phyloP scores from a whole-genome alignment of 2,888 invertebrate genomes.

The Tyria jacobaeae region DNA sequence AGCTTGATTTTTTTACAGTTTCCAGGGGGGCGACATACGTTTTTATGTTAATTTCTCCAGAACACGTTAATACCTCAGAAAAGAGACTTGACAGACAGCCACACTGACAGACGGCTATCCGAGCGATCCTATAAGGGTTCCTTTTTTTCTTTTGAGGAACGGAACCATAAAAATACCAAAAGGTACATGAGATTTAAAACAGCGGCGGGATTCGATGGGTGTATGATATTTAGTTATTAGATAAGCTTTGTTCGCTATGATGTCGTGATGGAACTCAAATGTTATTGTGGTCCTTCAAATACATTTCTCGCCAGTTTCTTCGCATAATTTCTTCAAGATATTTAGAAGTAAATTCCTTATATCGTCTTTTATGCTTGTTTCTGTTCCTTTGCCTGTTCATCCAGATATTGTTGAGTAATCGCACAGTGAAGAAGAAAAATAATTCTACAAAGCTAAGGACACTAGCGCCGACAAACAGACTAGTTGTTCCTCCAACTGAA shows the following conservation, averaged over 20 bases:
- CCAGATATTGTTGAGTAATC: constrained; percentile 75
- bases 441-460: constrained; percentile 89
- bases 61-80: no score
- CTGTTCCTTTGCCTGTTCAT: constrained; percentile 54
- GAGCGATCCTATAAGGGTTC: no score
- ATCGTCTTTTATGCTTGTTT: constrained; percentile 8
- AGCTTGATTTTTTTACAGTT: no score
- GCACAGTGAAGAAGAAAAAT: constrained; percentile 87
- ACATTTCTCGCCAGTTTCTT: constrained; percentile 6
- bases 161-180: no score
- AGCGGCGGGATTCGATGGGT: no score
- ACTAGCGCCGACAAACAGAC: constrained; percentile 89
- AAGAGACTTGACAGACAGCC: no score
- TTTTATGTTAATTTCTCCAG: no score
- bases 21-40: no score
- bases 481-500: constrained; percentile 88
- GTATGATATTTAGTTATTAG: no score
- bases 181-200: no score
- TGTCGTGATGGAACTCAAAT: neutral
- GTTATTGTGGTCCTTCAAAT: neutral
- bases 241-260: neutral
- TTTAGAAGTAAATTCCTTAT: neutral
- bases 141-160: no score
- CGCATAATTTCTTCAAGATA: neutral
- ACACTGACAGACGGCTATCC: no score